Conservation (phyloP, 2,797 vertebrate species). For the Anniella stebbinsi region DNA sequence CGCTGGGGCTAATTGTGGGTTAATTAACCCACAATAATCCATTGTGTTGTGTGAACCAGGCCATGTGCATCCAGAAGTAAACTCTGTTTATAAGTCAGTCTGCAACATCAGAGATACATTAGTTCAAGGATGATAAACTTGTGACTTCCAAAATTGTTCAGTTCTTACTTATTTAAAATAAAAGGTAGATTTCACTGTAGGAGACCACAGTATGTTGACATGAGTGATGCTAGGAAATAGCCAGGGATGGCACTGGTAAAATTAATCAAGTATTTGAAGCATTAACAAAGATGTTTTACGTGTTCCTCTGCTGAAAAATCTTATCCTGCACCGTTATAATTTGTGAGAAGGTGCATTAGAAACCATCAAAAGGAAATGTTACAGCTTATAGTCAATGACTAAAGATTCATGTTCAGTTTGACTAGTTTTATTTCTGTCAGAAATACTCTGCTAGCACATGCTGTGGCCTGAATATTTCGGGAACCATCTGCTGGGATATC, state of each 20-base stretch:
- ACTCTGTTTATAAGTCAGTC: background rate
- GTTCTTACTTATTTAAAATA: background rate
- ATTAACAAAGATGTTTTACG: background rate
- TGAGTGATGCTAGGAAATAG: background rate
- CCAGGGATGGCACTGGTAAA: background rate
- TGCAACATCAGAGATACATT: background rate
- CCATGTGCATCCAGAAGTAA: background rate
- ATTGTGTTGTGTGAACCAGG: too few relatives aligned
- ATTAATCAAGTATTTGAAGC: slow-evolving; percentile 2
- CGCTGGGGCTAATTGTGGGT: too few relatives aligned
- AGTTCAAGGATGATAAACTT: background rate
- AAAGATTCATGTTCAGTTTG: background rate
- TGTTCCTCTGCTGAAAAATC: background rate
- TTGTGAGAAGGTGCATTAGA: background rate
- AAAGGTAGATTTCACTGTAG: background rate
- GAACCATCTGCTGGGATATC: background rate
- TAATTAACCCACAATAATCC: too few relatives aligned
- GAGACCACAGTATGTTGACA: background rate
- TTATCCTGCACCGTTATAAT: background rate
- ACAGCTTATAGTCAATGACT: background rate
- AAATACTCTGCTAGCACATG: slow-evolving; percentile 16
- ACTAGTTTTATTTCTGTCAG: background rate
- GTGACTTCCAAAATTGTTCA: background rate
- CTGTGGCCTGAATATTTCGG: background rate
- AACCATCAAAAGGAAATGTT: background rate